phyloP scores from a whole-genome alignment of 1,140 invertebrate genomes.

The Heliconius hewitsoni region DNA sequence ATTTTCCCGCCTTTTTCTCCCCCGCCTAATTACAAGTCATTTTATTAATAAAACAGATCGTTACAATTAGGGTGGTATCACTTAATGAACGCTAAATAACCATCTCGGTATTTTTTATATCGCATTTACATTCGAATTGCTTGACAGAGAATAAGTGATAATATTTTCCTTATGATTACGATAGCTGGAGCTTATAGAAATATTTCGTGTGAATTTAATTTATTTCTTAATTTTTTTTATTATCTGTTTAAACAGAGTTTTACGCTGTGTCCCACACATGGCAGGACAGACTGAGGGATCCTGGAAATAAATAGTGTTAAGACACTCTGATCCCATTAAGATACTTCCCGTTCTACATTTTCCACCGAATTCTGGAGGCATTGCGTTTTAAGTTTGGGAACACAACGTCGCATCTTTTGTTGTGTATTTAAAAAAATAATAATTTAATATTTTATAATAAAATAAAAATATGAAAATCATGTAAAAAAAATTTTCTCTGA shows the following conservation, averaged over 20 bases:
- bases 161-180: neutral
- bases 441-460: slow-evolving; percentile 11
- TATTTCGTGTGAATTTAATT: neutral
- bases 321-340: too few species aligned
- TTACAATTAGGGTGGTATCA: slow-evolving; percentile 68
- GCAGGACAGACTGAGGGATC: too few species aligned
- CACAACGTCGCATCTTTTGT: too few species aligned
- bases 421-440: neutral
- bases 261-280: too few species aligned
- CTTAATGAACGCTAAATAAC: slow-evolving; percentile 58
- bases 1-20: slow-evolving; percentile 77
- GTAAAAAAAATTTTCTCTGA: slow-evolving; percentile 42
- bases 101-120: slow-evolving; percentile 47
- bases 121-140: slow-evolving; percentile 28
- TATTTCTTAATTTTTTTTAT: neutral
- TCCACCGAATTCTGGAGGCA: too few species aligned
- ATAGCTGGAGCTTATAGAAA: neutral
- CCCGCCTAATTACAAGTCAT: slow-evolving; percentile 75
- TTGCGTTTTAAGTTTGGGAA: too few species aligned
- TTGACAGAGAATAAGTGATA: slow-evolving; percentile 21
- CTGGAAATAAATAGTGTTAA: too few species aligned
- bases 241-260: neutral
- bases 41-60: slow-evolving; percentile 77
- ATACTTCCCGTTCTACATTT: too few species aligned
- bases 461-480: neutral